These are phyloP conservation scores for Hyla sarda DNA, from an alignment of 2,113 vertebrate genomes.

Conservation along the genomic window DNA sequence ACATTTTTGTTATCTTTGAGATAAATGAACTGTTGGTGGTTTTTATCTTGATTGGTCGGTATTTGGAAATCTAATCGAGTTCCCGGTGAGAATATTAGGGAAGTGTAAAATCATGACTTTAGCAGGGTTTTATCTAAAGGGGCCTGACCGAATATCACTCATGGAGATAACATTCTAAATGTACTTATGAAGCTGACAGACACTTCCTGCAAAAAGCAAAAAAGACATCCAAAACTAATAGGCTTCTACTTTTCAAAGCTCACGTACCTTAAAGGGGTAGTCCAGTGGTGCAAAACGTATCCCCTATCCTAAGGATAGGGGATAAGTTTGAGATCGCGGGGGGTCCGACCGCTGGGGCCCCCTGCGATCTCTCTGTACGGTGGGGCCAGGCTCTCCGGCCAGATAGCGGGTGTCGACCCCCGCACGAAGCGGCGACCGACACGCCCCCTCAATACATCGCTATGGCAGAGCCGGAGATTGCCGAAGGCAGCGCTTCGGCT, in stretches of 20 bases:
- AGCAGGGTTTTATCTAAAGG: background rate
- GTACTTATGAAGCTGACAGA: constrained; percentile 9
- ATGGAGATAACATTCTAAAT: constrained; percentile 31
- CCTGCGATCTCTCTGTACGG: too few relatives aligned
- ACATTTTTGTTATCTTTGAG: constrained; percentile 9
- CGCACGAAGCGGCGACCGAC: too few relatives aligned
- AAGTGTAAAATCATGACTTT: constrained; percentile 36
- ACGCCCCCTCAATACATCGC: too few relatives aligned
- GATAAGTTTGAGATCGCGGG: too few relatives aligned
- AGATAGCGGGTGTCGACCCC: too few relatives aligned
- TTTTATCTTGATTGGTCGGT: constrained; percentile 42
- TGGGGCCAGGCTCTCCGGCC: too few relatives aligned
- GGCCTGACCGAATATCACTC: constrained; percentile 12
- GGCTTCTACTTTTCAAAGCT: background rate
- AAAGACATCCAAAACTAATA: constrained; percentile 9
- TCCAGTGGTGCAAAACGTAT: too few relatives aligned
- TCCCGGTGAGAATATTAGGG: constrained; percentile 37
- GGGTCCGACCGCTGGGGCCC: too few relatives aligned
- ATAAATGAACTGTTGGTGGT: constrained; percentile 44
- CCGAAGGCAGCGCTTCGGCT: too few relatives aligned
- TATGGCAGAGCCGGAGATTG: too few relatives aligned
- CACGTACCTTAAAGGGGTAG: background rate
- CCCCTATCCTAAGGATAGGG: too few relatives aligned
- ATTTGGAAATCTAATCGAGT: constrained; percentile 18
- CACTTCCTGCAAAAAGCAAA: constrained; percentile 8